Base-by-base conservation (phyloP, 2,113 vertebrate genomes). In the Brachyhypopomus occidentalis region DNA sequence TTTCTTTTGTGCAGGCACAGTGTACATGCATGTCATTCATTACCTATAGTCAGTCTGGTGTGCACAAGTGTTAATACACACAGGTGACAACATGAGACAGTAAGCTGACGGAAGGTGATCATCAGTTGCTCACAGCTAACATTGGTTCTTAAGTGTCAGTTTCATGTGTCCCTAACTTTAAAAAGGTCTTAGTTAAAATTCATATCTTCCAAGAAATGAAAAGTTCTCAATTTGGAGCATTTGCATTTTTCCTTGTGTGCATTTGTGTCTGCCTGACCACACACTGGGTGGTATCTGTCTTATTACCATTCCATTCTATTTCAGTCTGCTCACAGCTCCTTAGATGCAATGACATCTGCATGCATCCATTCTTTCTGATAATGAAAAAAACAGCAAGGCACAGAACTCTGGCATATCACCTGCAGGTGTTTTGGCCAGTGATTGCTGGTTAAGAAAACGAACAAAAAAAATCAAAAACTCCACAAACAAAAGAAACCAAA, bases 261-360 rank as follows among this genome's bases (percentile, higher is more conserved):
- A 22, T 78, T 38, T 74, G 84, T 78, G 70, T 72, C 20, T 84
- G 76, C 20, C 22, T 30, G 75, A 70, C 66, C 75, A 77, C 58
- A 84, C 78, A 69, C 83, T 78, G 78, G 81, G 88, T 84, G 87
- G 88, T 75, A 77, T 88, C 82, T 77, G 75, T 64, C 48, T 76
- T 38, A 72, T 75, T 75, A 74, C 66, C 62, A 77, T 83, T 78
- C 72, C 27, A 67, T 75, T 66, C 34, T 78, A 41, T 72, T 85
- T 70, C 56, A 58, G 59, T 79, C 56, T 72, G 36, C 38, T 62
- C 64, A 36, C 78, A 23, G 62, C 23, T 73, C 6, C 34, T 62
- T 23, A 22, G 20, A 45, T 52, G 30, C 25, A 59, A 22, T 52
- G 60, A 75, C 83, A 85, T 75, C 79, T 84, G 81, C 79, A 85